Evolutionary conservation across 2,888 invertebrate genomes (phyloP), one percentile per base, ranked within the genome.

Genomic region (Orthosia incerta): DNA sequence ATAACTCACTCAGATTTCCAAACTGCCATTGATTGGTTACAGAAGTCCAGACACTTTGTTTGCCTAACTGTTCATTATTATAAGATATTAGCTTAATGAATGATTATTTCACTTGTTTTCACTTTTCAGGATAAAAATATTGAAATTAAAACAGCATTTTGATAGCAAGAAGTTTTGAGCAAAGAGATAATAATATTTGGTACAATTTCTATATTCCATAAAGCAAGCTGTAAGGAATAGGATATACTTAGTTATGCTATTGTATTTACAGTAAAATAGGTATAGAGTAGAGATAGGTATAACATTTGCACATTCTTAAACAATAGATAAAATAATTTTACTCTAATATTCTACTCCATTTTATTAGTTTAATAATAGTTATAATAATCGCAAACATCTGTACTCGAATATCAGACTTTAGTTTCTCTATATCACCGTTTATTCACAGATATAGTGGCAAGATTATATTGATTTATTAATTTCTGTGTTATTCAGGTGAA

Each of bases 401-500:
- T 16, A 48, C n/a, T 16, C 5, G 20, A n/a, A 20, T 16, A 53
- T 45, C 1, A 39, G n/a, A 20, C 13, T 60, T 48, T 59, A 45
- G 13, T 31, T 61, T 15, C 18, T 31, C 1, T n/a, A n/a, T 16
- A 23, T 23, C 5, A 16, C 11, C 2, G 31, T 31, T 20, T 16
- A 46, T 50, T 45, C n/a, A 66, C 13, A 13, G 7, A 39, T 39
- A 48, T 48, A 48, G 15, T 39, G 11, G 7, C 11, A 4, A 61
- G 20, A 12, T 62, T 26, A 46, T 23, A 15, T 16, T n/a, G 18
- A 48, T 26, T 15, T 16, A 39, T 16, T n/a, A 3, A 20, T 62
- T 53, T 48, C 5, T 60, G n/a, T 39, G 63, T 59, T 3, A 39
- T 0, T 75, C 76, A 96, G 96, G 92, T 89, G 0, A 98, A 99